These are phyloP conservation scores for Tachina fera DNA, from an alignment of 2,888 invertebrate genomes.

Conservation along the genomic window DNA sequence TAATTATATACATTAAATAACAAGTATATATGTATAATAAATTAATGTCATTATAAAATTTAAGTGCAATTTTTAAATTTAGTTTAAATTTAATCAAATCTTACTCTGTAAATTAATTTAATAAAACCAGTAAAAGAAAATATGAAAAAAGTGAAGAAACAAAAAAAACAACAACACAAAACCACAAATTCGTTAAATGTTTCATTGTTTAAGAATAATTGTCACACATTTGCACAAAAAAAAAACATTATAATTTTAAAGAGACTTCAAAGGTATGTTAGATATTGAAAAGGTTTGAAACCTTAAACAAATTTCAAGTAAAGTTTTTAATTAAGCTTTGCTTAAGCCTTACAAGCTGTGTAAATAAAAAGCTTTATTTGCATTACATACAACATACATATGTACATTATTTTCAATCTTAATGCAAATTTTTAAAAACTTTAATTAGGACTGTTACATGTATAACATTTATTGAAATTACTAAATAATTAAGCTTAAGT, in stretches of 20 bases:
- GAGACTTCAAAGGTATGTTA: background rate
- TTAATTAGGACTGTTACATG: conserved; percentile 34
- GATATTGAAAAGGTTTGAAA: background rate
- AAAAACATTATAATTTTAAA: background rate
- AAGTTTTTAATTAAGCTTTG: conserved; percentile 4
- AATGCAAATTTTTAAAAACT: conserved; percentile 21
- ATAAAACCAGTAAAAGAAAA: conserved; percentile 50
- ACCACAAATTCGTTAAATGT: conserved; percentile 78
- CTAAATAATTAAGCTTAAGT: conserved; percentile 61
- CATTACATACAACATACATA: too few species aligned
- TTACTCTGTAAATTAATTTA: conserved; percentile 68
- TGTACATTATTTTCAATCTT: background rate
- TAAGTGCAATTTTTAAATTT: conserved; percentile 68
- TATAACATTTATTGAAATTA: conserved; percentile 50
- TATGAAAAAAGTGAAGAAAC: conserved; percentile 36
- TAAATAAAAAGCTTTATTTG: conserved; percentile 10
- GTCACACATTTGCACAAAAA: background rate
- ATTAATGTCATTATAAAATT: conserved; percentile 64
- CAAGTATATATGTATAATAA: conserved; percentile 47
- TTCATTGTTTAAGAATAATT: conserved; percentile 76
- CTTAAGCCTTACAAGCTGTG: conserved; percentile 30
- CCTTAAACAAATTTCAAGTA: conserved; percentile 64
- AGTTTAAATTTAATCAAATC: conserved; percentile 63
- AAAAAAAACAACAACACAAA: conserved; percentile 31
- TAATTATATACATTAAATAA: conserved; percentile 37